Base-by-base conservation (phyloP, 2,888 invertebrate genomes). In the Ormyrus rosae region DNA sequence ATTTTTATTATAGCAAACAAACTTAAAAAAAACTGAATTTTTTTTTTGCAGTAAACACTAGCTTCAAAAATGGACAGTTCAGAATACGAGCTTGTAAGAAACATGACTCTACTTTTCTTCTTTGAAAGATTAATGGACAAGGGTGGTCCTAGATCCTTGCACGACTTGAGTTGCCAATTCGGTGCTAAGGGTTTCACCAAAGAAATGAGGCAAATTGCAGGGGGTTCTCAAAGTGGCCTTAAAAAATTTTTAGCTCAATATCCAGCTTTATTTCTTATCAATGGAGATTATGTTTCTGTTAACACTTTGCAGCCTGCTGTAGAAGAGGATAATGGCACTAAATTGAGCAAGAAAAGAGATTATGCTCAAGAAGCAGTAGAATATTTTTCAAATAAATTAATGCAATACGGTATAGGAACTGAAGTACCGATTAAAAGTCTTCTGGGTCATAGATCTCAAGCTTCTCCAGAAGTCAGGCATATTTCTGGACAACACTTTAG, bases 101-200 rank as follows among this genome's bases (percentile, higher is more conserved):
- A 98, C 92, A 96, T 97, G 95, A 98, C 98, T 87, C 93, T 99
- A 90, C 94, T 99, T 90, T 99, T 99, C 93, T 99, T 99, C 92
- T 95, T 99, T 91, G 99, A 99, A 93, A 96, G 98, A 89, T 94
- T 99, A 86, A 95, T 99, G 94, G 98, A 99, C 92, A 98, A 98
- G 92, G 96, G 97, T 87, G 97, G 97, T 91, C 97, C 98, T 84
- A 94, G 99, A 91, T 98, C 98, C 85, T 94, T 99, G 88, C 98
- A 98, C 92, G 99, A 99, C 92, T 94, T 99, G 86, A 98, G 98
- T 91, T 99, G 99, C 92, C 98, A 99, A 92, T 99, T 99, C 92
- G 99, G 99, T 88, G 98, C 99, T 86, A 98, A 98, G 91, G 99
- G 98, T 86, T 99, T 99, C 92, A 98, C 99, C 46, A 97, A 98